Percentiles rank a stretch among this genome's conserved stretches.
These are phyloP conservation scores for Pongo abelii DNA, from an alignment of 2,113 vertebrate species.

Conservation along the genomic window DNA sequence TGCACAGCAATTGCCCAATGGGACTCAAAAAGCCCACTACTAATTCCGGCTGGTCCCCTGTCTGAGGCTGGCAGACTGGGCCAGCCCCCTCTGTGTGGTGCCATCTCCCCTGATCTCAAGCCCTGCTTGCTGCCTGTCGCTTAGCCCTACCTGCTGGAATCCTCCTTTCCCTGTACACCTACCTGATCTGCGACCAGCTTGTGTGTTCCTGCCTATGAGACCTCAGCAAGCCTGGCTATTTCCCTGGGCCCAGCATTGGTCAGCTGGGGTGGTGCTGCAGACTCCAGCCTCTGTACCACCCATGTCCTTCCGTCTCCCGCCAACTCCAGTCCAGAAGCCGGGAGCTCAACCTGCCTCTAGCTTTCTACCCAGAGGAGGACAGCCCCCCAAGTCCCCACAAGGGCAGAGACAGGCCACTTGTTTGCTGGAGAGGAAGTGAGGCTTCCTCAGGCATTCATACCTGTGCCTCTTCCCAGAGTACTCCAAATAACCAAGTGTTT, in stretches of 20 bases:
- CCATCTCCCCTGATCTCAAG: neutral
- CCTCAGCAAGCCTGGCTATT: neutral
- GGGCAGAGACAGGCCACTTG: neutral
- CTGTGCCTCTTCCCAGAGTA: neutral
- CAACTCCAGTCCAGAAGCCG: neutral
- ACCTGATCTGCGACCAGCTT: neutral
- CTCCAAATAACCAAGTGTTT: neutral
- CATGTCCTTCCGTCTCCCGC: neutral
- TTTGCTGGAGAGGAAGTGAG: neutral
- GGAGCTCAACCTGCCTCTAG: neutral
- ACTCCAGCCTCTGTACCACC: neutral
- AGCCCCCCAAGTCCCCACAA: neutral
- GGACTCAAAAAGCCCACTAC: neutral
- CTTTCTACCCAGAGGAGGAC: neutral
- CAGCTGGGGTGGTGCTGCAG: neutral
- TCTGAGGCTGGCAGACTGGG: too few relatives aligned
- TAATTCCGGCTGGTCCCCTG: too few relatives aligned
- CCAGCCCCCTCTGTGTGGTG: too few relatives aligned
- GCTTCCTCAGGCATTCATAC: neutral
- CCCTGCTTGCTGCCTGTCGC: neutral
- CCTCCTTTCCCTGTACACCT: too few relatives aligned
- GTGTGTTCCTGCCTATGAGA: neutral
- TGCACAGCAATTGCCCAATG: neutral
- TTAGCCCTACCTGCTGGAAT: neutral
- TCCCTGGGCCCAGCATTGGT: neutral